phyloP scores from a whole-genome alignment of 2,797 vertebrate species.

The Protonibea diacanthus region DNA sequence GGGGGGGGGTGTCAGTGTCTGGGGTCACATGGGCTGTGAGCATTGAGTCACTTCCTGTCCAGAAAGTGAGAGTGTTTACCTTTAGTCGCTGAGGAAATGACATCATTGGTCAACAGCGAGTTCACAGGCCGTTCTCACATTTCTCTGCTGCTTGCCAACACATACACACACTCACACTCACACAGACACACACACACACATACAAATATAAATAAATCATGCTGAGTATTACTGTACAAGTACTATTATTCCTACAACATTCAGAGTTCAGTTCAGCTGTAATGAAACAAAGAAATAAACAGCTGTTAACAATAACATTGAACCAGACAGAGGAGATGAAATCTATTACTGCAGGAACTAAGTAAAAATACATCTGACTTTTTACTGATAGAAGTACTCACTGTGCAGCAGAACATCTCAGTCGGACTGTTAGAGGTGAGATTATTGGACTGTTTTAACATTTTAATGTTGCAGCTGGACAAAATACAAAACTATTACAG shows the following conservation, averaged over 20 bases:
- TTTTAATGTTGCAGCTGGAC: background rate
- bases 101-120: conserved; percentile 72
- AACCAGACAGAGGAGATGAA: background rate
- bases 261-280: background rate
- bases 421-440: no score
- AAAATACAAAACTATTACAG: background rate
- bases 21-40: conserved; percentile 43
- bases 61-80: conserved; percentile 84
- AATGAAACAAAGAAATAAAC: conserved; percentile 41
- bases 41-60: conserved; percentile 83
- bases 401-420: no score
- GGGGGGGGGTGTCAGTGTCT: background rate
- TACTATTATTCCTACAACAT: conserved; percentile 46
- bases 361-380: background rate
- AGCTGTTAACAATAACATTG: background rate
- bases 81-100: conserved; percentile 86
- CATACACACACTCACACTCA: conserved; percentile 32
- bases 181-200: conserved; percentile 3
- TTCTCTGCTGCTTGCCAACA: conserved; percentile 62
- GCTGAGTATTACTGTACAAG: conserved; percentile 10
- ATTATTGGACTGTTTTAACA: no score
- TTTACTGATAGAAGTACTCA: background rate
- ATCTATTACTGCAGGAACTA: no score
- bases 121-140: conserved; percentile 81
- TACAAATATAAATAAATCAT: background rate